Evolutionary conservation across 1,140 invertebrate genomes (phyloP).

Genomic region (Lepidurus arcticus): DNA sequence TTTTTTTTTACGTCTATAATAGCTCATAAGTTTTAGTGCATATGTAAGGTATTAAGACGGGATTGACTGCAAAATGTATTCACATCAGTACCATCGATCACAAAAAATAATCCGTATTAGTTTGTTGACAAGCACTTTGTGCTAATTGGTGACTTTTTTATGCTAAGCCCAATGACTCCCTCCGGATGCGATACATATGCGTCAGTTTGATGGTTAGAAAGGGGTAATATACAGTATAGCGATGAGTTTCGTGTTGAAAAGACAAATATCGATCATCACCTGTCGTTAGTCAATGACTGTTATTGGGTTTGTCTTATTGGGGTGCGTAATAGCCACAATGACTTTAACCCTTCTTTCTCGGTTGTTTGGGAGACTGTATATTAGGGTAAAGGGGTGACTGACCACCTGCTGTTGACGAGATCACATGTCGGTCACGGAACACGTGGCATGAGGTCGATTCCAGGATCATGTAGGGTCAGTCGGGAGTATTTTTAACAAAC

Average conservation of each 20-base stretch:
- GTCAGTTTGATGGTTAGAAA: background rate
- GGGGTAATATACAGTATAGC: background rate
- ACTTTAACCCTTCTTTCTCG: background rate
- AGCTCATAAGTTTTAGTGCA: no score
- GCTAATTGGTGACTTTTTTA: slow-evolving; percentile 4
- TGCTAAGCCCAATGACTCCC: background rate
- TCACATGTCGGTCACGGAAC: background rate
- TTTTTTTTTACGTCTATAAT: no score
- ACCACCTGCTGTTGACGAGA: slow-evolving; percentile 5
- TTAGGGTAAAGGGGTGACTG: background rate
- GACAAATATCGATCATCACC: slow-evolving; percentile 5
- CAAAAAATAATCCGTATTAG: background rate
- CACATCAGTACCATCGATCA: background rate
- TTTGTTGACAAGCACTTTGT: slow-evolving; percentile 1
- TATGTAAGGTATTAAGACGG: no score
- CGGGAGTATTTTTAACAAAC: background rate
- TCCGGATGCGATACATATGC: background rate
- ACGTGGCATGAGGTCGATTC: background rate
- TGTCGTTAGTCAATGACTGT: background rate
- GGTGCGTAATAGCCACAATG: slow-evolving; percentile 1
- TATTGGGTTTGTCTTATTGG: background rate
- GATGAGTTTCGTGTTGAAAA: background rate
- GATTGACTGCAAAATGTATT: background rate
- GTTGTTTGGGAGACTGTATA: background rate
- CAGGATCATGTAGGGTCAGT: background rate